Evolutionary conservation across 2,888 invertebrate species (phyloP).

Genomic region (Cenopis cana): DNA sequence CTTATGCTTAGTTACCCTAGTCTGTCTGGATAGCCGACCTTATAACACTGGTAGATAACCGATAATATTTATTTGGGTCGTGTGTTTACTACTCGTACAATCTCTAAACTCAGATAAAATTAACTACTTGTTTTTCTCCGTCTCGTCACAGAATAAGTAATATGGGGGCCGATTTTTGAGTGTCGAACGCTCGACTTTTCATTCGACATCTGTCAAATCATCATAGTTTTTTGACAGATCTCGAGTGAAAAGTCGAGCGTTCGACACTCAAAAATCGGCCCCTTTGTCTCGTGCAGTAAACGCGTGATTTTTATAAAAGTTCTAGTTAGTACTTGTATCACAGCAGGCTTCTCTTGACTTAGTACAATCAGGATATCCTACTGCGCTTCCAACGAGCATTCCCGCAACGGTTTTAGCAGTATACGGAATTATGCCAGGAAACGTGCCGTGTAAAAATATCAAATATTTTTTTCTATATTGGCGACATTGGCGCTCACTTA

Average conservation of each 20-base stretch:
- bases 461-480: slow-evolving; percentile 44
- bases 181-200: too few species aligned
- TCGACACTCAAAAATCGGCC: too few species aligned
- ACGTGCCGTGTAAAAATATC: slow-evolving; percentile 45
- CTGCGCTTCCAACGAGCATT: slow-evolving; percentile 26
- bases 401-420: slow-evolving; percentile 36
- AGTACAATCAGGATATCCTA: slow-evolving; percentile 1
- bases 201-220: too few species aligned
- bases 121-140: background rate
- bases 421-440: slow-evolving; percentile 34
- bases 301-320: too few species aligned
- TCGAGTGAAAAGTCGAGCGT: too few species aligned
- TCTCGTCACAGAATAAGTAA: background rate
- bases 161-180: too few species aligned
- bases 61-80: background rate
- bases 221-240: too few species aligned
- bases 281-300: too few species aligned
- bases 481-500: slow-evolving; percentile 42
- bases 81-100: background rate
- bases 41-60: background rate
- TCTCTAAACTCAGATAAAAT: background rate
- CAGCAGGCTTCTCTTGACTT: background rate
- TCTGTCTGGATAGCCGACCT: background rate
- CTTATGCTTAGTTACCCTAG: slow-evolving; percentile 3
- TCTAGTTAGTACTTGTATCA: too few species aligned